Percentiles rank a stretch among this genome's conserved stretches.
phyloP scores from a whole-genome alignment of 2,797 vertebrate species.

The Synanceia verrucosa region DNA sequence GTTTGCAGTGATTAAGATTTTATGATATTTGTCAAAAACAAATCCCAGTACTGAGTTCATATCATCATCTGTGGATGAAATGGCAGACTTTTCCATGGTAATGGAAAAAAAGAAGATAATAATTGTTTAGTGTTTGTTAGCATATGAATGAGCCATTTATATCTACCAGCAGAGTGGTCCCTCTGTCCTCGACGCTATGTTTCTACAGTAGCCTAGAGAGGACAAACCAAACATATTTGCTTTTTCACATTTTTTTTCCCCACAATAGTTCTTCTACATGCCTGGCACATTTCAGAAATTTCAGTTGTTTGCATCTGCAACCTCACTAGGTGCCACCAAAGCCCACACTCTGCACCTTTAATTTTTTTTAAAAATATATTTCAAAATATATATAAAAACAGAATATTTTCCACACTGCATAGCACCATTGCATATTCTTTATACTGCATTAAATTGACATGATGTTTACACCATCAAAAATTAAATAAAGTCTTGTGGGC shows the following conservation, averaged over 20 bases:
- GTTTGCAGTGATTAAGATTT: too few relatives aligned
- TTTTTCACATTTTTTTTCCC: too few relatives aligned
- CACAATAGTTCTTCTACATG: not conserved
- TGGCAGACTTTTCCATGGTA: too few relatives aligned
- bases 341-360: not conserved
- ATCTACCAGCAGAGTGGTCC: not conserved
- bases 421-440: not conserved
- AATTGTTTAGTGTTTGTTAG: too few relatives aligned
- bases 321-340: not conserved
- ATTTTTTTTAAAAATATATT: not conserved
- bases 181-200: not conserved
- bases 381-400: not conserved
- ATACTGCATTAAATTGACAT: conserved; percentile 3
- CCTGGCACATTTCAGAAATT: not conserved
- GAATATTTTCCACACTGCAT: not conserved
- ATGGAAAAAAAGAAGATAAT: too few relatives aligned
- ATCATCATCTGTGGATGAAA: too few relatives aligned
- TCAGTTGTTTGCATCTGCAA: not conserved
- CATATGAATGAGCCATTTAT: too few relatives aligned
- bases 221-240: too few relatives aligned
- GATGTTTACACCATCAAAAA: not conserved
- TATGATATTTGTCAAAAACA: not conserved
- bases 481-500: not conserved
- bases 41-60: not conserved
- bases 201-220: too few relatives aligned